Evolutionary conservation across 2,113 vertebrate species (phyloP), one percentile per base, ranked within the genome.

Genomic region (Gopherus flavomarginatus): DNA sequence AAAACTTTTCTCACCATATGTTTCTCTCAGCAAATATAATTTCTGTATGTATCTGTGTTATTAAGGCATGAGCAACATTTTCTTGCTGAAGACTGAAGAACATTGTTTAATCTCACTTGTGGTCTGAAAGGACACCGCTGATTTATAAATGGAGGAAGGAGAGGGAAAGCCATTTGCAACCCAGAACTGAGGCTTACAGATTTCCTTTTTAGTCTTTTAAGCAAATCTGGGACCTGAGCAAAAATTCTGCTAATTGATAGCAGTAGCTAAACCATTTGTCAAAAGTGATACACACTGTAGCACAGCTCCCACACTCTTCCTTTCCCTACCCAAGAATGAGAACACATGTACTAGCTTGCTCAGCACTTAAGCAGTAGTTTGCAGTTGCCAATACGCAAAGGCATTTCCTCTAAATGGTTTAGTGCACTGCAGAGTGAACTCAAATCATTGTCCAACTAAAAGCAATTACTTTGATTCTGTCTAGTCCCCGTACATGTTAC

Each of bases 201-300:
- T 82, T 87, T 91, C 49, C 57, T 85, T 93, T 85, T 85, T 65
- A 79, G 44, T 96, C 21, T 90, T 82, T 88, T 54, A 96, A 93
- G 38, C 44, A 91, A 42, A 0, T 86, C 56, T 29, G 87, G n/a
- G 27, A 42, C 78, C 95, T 38, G 69, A 88, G 59, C 19, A 85
- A 82, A 90, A 94, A 44, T 8, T 77, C 14, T 2, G 14, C 57
- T 19, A 50, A 53, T 50, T 89, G 31, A 87, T 47, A 19, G 59
- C 42, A 93, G 79, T 77, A 89, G 53, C 6, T 44, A 52, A 83
- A 88, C 38, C 47, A 72, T 50, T 4, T 24, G 53, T 81, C 29
- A 59, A 83, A 72, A 89, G 42, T 91, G 78, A 6, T 59, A 1
- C 4, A 12, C 26, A 38, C 82, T 89, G 26, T 52, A 83, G 75